Percentiles rank a stretch among this genome's conserved stretches.
Conservation (phyloP, 1,140 invertebrate genomes). For the Neodiprion lecontei region DNA sequence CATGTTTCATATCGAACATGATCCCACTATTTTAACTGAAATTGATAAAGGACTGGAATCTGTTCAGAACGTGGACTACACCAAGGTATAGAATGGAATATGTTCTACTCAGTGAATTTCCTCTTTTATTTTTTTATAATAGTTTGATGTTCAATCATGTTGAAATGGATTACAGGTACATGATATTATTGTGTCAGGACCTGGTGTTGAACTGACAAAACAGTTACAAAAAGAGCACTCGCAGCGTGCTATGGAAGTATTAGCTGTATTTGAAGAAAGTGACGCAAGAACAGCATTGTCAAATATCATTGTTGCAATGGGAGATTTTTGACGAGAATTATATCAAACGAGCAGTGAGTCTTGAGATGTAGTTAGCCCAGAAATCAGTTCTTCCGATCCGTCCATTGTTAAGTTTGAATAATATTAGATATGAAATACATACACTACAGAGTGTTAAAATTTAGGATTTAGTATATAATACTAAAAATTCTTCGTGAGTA, state of each 20-base stretch:
- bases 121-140: background rate
- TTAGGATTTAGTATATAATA: background rate
- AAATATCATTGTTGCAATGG: constrained; percentile 84
- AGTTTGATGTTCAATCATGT: background rate
- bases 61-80: constrained; percentile 79
- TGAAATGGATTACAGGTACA: constrained; percentile 64
- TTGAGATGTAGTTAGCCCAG: constrained; percentile 7
- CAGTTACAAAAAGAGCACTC: constrained; percentile 80
- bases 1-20: constrained; percentile 80
- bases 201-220: constrained; percentile 77
- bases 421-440: background rate
- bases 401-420: constrained; percentile 25
- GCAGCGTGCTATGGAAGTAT: constrained; percentile 73
- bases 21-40: constrained; percentile 73
- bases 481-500: background rate
- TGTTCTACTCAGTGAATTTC: background rate
- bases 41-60: constrained; percentile 76
- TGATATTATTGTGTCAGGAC: constrained; percentile 69
- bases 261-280: constrained; percentile 75
- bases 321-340: constrained; percentile 60
- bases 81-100: constrained; percentile 60
- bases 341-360: constrained; percentile 7
- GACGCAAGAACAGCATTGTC: constrained; percentile 78
- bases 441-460: background rate
- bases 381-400: constrained; percentile 24